Evolutionary conservation across 2,113 vertebrate genomes (phyloP).

Genomic region (Promerops cafer): DNA sequence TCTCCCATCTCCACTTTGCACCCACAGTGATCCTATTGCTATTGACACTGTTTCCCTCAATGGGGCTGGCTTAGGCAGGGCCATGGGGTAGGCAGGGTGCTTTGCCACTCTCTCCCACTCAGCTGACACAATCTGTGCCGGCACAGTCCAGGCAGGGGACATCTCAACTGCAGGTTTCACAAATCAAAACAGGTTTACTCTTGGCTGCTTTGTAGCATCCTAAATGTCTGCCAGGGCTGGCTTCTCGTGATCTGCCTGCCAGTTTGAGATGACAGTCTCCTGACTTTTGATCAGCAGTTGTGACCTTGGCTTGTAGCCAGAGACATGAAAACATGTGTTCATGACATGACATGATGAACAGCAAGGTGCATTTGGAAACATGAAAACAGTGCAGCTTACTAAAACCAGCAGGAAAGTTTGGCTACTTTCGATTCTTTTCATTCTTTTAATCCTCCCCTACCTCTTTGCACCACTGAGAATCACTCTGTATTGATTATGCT

Average conservation of each 20-base stretch:
- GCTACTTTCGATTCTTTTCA: constrained; percentile 28
- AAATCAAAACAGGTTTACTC: neutral
- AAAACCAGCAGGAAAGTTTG: constrained; percentile 37
- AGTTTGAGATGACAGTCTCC: neutral
- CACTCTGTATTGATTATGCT: constrained; percentile 62
- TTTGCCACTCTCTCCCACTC: neutral
- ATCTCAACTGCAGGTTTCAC: neutral
- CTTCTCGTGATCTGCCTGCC: neutral
- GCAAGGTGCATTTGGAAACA: neutral
- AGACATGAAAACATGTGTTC: neutral
- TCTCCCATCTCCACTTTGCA: neutral
- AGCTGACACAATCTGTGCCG: neutral
- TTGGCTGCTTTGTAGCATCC: neutral
- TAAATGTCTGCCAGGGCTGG: neutral
- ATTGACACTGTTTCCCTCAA: neutral
- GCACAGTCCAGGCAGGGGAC: neutral
- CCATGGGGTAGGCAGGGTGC: neutral
- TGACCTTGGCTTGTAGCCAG: neutral
- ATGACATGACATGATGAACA: neutral
- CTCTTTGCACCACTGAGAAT: constrained; percentile 40
- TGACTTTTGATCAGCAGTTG: neutral
- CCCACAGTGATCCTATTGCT: neutral
- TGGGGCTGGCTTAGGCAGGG: neutral
- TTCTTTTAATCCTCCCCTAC: constrained; percentile 24
- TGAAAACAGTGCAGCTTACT: neutral